Evolutionary conservation across 1,140 invertebrate species (phyloP), one percentile per base, ranked within the genome.

Genomic region (Planococcus citri): DNA sequence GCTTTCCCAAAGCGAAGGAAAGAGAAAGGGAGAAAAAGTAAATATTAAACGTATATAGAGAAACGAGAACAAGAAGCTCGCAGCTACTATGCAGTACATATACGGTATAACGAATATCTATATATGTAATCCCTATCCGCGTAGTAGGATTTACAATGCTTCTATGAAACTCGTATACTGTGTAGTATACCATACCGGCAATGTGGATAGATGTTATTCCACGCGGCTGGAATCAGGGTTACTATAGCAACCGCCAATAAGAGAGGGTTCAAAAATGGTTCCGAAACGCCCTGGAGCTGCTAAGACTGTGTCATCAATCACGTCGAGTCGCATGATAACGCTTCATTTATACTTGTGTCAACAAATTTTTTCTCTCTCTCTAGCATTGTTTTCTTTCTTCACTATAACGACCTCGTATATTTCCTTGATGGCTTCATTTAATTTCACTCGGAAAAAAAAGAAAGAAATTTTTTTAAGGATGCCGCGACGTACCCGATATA

Each of bases 331-430:
- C 60, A 64, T 64, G 60, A 64, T 64, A 64, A 64, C 60, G 60
- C 60, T 64, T 64, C 60, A 64, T 64, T 64, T 64, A 64, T 64
- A 64, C 60, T 64, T 64, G 60, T 64, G 60, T 64, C 60, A 64
- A 64, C 60, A 64, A 64, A 64, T 64, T 25, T 25, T 64, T 25
- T 64, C 25, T 64, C 25, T 64, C 24, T 64, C 17, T 64, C 60
- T 10, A 6, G 17, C 57, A 10, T 27, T 64, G 60, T 64, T 64
- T 64, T 64, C 60, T 64, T 64, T 64, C 25, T 64, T 64, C 10
- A 4, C 25, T 64, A 25, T 64, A 24, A 64, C 60, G 22, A 27
- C 10, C 60, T 64, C 60, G 60, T 64, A 64, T 64, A 64, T 64
- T 27, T 64, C 25, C 10, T 64, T 64, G 25, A 64, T 64, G 60